Evolutionary conservation across 23 tunicate genomes (phyloP).

Genomic region (Ciona savignyi): DNA sequence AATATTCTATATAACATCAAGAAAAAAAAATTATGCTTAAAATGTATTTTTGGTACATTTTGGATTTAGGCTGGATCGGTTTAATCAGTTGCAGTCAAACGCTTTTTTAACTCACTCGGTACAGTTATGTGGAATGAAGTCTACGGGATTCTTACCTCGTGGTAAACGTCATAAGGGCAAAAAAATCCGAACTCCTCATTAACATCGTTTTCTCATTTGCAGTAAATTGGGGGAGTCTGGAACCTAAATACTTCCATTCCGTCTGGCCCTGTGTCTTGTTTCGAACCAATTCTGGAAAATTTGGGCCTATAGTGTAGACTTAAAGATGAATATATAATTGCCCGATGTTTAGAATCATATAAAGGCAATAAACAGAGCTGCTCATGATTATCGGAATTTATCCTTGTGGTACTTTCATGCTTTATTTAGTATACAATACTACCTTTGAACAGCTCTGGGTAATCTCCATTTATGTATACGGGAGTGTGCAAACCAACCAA

Average conservation of each 20-base stretch:
- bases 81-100: too few species aligned
- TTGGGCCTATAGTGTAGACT: background rate
- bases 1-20: too few species aligned
- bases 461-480: conserved; percentile 59
- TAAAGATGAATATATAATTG: background rate
- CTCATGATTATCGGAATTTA: background rate
- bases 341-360: too few species aligned
- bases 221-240: conserved; percentile 58
- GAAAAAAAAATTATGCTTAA: too few species aligned
- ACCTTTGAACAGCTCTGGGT: conserved; percentile 54
- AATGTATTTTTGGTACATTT: too few species aligned
- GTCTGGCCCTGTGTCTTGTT: background rate
- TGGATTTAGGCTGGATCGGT: too few species aligned
- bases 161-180: conserved; percentile 56
- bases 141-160: too few species aligned
- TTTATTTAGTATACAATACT: background rate
- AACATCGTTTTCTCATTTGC: conserved; percentile 35
- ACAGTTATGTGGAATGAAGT: too few species aligned
- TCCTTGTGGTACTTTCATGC: background rate
- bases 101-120: too few species aligned
- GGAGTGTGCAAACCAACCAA: conserved; percentile 62
- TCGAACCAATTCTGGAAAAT: conserved; percentile 3
- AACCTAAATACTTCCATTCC: background rate
- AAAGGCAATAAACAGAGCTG: background rate
- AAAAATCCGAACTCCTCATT: conserved; percentile 50